Evolutionary conservation across 2,888 invertebrate species (phyloP), one percentile per base, ranked within the genome.

Genomic region (Tridacna gigas): DNA sequence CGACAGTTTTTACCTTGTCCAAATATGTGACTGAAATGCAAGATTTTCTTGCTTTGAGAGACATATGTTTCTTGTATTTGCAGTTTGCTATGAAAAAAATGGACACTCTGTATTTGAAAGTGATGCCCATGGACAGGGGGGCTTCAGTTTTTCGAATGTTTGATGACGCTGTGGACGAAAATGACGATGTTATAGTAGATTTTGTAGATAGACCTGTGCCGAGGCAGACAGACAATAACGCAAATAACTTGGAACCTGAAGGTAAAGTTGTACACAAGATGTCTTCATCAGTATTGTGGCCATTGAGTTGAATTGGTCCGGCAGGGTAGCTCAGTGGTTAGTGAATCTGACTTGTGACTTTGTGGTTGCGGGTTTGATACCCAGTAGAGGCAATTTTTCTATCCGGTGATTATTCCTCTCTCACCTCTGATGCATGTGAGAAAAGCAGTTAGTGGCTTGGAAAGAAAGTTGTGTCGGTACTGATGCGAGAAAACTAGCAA

Each of bases 91-190:
- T 77, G 82, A 69, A 51, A 18, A 45, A 66, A 13, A 63, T 51
- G 7, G 28, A 83, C 47, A 61, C 51, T 37, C 45, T 85, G 25
- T 66, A 69, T 56, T 60, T 85, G 20, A 82, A 82, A 22, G 85
- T 85, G 18, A 63, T 85, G 77, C 80, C 85, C 12, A 45, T 85
- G 11, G 79, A 77, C 18, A 18, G 60, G 11, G 82, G 82, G 22
- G 65, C 84, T 2, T 60, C 77, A 0, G 79, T 85, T 26, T 85
- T 79, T 71, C 76, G 84, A 18, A 82, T 85, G 79, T 61, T 77
- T n/a, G 77, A 80, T 37, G 66, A 76, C 13, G 9, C 25, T n/a
- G 25, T 48, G 13, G 79, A 60, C 63, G 63, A 25, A 79, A 74
- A 66, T 79, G 79, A 74, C 60, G 63, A 25, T 79, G 77, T 63